These are phyloP conservation scores for Patiria miniata DNA, from an alignment of 35 echinoderm and acorn worm genomes.

Conservation along the genomic window DNA sequence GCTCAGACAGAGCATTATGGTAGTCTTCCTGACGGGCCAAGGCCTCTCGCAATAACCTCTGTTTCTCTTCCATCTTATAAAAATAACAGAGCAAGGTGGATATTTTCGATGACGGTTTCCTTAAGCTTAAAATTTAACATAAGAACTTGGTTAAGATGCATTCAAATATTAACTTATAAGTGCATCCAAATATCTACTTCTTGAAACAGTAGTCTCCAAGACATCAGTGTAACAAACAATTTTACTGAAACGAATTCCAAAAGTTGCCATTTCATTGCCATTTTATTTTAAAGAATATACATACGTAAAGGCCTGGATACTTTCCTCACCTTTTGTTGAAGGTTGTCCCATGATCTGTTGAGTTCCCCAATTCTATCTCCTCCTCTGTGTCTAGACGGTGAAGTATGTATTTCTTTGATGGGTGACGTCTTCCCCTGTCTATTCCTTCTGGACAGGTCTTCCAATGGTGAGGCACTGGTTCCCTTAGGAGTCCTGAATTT, in stretches of 20 bases:
- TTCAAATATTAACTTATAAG: neutral
- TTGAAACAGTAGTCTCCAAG: too few relatives aligned
- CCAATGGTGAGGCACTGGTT: neutral
- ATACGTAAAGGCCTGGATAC: neutral
- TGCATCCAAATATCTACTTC: neutral
- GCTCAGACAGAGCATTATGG: constrained; percentile 68
- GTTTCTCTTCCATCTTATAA: constrained; percentile 85
- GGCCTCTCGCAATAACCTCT: constrained; percentile 69
- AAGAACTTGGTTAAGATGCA: neutral
- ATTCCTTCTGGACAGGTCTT: neutral
- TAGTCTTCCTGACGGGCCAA: constrained; percentile 80
- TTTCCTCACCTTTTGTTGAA: constrained; percentile 57
- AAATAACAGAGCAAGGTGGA: neutral
- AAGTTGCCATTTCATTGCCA: too few relatives aligned
- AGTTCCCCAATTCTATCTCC: constrained; percentile 75
- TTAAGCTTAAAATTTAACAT: neutral
- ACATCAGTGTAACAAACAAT: too few relatives aligned
- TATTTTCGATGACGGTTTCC: neutral
- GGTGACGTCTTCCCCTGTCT: neutral
- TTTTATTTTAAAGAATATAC: too few relatives aligned
- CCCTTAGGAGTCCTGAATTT: neutral
- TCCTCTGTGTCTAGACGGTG: constrained; percentile 24
- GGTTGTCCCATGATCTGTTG: constrained; percentile 66
- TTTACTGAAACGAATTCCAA: too few relatives aligned
- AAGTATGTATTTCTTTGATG: neutral